These are phyloP conservation scores for Nothocercus nigrocapillus DNA, from an alignment of 2,113 vertebrate species.

Conservation along the genomic window DNA sequence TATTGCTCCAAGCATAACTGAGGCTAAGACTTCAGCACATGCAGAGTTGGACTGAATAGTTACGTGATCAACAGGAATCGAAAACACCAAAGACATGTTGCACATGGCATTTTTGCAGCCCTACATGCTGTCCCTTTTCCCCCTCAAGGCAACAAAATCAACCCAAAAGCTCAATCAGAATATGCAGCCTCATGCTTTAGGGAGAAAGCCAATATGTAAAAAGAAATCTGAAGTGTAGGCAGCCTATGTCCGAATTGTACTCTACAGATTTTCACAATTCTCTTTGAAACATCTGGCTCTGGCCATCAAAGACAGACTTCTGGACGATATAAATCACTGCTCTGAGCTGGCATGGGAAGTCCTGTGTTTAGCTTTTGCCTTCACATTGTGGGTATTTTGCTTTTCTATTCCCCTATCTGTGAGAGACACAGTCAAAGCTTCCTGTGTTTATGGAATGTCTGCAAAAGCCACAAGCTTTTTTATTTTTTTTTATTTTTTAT, in stretches of 20 bases:
- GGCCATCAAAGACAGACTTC: not conserved
- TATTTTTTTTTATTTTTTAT: not conserved
- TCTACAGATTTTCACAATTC: not conserved
- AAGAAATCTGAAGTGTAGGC: not conserved
- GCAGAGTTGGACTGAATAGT: not conserved
- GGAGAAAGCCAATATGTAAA: not conserved
- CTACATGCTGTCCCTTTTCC: not conserved
- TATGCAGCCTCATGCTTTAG: not conserved
- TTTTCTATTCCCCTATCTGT: slow-evolving; percentile 60
- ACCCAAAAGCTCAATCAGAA: not conserved
- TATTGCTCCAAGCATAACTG: not conserved
- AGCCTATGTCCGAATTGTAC: not conserved
- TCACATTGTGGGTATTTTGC: not conserved
- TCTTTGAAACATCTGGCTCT: slow-evolving; percentile 9
- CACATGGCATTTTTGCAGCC: not conserved
- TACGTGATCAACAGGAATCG: not conserved
- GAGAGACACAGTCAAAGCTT: slow-evolving; percentile 59
- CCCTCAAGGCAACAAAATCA: not conserved
- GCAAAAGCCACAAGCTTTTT: slow-evolving; percentile 47
- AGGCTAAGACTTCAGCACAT: not conserved
- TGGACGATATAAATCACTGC: not conserved
- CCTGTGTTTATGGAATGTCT: slow-evolving; percentile 76
- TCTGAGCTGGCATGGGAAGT: not conserved
- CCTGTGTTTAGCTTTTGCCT: slow-evolving; percentile 1
- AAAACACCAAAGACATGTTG: not conserved